Base-by-base conservation (phyloP, 1,140 invertebrate species). In the Hylaeus volcanicus region DNA sequence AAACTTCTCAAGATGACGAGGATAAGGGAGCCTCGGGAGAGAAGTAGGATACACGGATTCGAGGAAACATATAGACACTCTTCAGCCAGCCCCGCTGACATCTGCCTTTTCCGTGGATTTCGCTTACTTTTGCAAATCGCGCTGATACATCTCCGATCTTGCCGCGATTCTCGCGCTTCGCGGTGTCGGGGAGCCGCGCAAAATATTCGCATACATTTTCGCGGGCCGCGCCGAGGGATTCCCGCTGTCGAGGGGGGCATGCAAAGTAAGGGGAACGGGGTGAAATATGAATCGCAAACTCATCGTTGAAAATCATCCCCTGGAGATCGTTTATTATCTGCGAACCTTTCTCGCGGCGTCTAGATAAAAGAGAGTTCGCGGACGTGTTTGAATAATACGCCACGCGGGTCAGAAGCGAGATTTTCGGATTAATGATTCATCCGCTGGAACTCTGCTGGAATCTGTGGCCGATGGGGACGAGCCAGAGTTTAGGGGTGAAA, bases 171-270 rank as follows among this genome's bases (percentile, higher is more conserved):
- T 58, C 48, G 61, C 43, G 76, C 26, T 61, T 69, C 72, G 65
- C 39, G 41, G 15, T 15, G 3, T 45, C 43, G 53, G n/a, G 53
- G 45, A 53, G 26, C 51, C 66, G 60, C 56, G 79, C 63, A 84
- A 87, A 87, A 87, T 86, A 85, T 87, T 84, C 84, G 68, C 86
- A 86, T 87, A 83, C 77, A 75, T 87, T 81, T 48, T 79, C 74
- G 58, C 71, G 51, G 43, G 14, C 8, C 9, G 8, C 48, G 63
- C 56, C 14, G 6, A 64, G 45, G n/a, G 58, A 70, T 70, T 78
- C 48, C 12, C 45, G 11, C 11, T 48, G 61, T 64, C 69, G 48
- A 45, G 45, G 43, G 48, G 39, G 26, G 41, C 60, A 51, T 65
- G n/a, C 48, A 26, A 68, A 71, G 15, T 43, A n/a, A 39, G 14